Conservation (phyloP, 2,888 invertebrate genomes). For the Pyrocoelia pectoralis region DNA sequence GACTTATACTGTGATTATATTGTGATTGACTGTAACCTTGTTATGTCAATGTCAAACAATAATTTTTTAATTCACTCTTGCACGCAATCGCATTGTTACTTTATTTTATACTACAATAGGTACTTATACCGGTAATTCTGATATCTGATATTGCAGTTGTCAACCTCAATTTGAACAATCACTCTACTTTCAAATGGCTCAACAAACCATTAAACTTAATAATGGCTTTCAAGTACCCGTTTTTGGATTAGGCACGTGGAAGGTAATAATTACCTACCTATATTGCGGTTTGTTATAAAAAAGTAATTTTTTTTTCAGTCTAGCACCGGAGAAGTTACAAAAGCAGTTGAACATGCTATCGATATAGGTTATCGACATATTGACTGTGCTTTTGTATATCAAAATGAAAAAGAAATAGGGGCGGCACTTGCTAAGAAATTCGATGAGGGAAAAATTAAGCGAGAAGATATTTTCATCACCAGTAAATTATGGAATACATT, state of each 20-base stretch:
- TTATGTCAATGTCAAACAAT: no score
- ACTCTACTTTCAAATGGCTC: no score
- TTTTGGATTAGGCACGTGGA: constrained; percentile 73
- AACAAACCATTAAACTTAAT: constrained; percentile 56
- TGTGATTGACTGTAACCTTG: no score
- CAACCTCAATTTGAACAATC: neutral
- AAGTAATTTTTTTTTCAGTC: constrained; percentile 63
- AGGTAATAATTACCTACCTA: constrained; percentile 62
- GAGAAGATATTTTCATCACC: constrained; percentile 73
- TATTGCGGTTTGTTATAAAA: neutral
- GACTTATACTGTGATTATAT: no score
- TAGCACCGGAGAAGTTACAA: constrained; percentile 67
- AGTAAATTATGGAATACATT: constrained; percentile 80
- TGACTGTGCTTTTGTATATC: constrained; percentile 75
- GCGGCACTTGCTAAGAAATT: constrained; percentile 67
- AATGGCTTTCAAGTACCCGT: constrained; percentile 67
- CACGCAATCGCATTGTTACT: no score
- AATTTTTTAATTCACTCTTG: no score
- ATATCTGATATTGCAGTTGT: neutral
- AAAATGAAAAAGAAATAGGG: constrained; percentile 74
- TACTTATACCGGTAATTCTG: no score
- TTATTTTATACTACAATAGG: no score
- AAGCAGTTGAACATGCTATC: constrained; percentile 74
- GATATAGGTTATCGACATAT: constrained; percentile 78
- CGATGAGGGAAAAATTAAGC: constrained; percentile 66